A percentile compares a stretch with the other conserved stretches of the same genome.
These are phyloP conservation scores for Trematocara unimaculatum DNA, from an alignment of 2,113 vertebrate species.

Conservation along the genomic window DNA sequence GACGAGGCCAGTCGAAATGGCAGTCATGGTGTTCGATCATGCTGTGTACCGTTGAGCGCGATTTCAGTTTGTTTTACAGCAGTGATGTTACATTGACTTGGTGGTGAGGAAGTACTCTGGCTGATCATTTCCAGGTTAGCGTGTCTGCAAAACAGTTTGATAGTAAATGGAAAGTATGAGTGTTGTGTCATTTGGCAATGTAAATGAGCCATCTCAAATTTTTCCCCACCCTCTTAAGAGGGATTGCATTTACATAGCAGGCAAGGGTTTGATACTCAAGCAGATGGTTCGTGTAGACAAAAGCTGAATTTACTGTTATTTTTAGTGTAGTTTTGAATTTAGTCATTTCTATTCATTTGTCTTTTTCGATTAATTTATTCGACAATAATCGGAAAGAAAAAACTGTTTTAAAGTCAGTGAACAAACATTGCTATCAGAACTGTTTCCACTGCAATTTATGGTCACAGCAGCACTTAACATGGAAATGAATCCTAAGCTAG, in stretches of 20 bases:
- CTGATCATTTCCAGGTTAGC: conserved; percentile 16
- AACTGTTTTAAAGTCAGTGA: neutral
- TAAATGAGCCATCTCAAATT: conserved; percentile 62
- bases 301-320: neutral
- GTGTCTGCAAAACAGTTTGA: conserved; percentile 39
- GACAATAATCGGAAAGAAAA: neutral
- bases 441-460: conserved; percentile 31
- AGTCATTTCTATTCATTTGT: neutral
- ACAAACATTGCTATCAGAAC: neutral
- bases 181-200: conserved; percentile 71
- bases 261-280: conserved; percentile 52
- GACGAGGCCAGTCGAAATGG: conserved; percentile 8
- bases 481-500: conserved; percentile 45
- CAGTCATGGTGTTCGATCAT: conserved; percentile 38
- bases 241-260: conserved; percentile 70
- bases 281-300: conserved; percentile 31
- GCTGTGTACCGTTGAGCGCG: neutral
- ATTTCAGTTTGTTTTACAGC: neutral
- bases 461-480: conserved; percentile 33
- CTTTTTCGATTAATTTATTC: neutral
- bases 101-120: neutral
- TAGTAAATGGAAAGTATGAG: conserved; percentile 71
- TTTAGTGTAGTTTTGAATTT: neutral
- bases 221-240: conserved; percentile 65
- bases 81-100: neutral